These are phyloP conservation scores for Echinometra lucunter DNA, from an alignment of 53 echinoderm and acorn worm genomes.

Conservation along the genomic window DNA sequence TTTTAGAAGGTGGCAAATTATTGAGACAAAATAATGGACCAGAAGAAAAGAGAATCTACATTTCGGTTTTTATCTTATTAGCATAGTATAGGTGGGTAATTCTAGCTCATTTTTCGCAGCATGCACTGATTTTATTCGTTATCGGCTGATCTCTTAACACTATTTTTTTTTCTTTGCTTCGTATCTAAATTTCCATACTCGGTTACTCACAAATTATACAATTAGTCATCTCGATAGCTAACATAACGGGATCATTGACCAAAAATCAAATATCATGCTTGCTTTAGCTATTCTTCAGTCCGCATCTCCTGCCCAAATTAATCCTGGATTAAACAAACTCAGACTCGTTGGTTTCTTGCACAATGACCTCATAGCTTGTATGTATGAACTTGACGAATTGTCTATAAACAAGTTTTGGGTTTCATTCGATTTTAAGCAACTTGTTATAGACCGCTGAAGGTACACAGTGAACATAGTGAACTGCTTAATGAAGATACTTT, in stretches of 20 bases:
- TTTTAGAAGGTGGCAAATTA: too few species aligned
- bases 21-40: too few species aligned
- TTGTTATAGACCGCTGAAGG: too few species aligned
- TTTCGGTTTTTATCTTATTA: background rate
- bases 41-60: background rate
- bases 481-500: too few species aligned
- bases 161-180: background rate
- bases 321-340: background rate
- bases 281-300: background rate
- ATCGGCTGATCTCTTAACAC: background rate
- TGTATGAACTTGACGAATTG: background rate
- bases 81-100: background rate
- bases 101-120: background rate
- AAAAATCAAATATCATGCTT: background rate
- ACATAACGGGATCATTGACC: conserved; percentile 4
- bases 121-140: background rate
- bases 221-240: conserved; percentile 6
- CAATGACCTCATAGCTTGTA: background rate
- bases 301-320: background rate
- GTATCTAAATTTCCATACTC: background rate
- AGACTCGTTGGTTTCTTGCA: background rate
- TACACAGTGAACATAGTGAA: too few species aligned
- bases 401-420: background rate
- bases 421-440: too few species aligned
- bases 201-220: background rate